These are phyloP conservation scores for Rapana venosa DNA, from an alignment of 2,888 invertebrate species.

Conservation along the genomic window DNA sequence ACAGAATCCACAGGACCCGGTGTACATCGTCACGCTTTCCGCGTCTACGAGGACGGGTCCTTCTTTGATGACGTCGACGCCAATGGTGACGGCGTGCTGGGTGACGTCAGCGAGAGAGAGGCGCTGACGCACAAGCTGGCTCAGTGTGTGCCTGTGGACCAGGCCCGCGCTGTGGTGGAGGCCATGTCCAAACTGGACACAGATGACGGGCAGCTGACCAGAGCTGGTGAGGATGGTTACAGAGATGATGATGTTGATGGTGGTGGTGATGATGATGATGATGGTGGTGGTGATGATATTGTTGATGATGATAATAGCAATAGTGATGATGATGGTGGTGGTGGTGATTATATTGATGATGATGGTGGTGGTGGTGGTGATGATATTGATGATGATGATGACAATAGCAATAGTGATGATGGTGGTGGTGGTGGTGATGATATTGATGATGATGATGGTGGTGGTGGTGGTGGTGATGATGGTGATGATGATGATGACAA, in stretches of 20 bases:
- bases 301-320: too few species aligned
- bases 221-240: background rate
- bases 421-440: too few species aligned
- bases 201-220: conserved; percentile 29
- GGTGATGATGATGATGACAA: too few species aligned
- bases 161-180: background rate
- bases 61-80: conserved; percentile 31
- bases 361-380: too few species aligned
- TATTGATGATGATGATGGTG: too few species aligned
- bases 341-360: too few species aligned
- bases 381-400: too few species aligned
- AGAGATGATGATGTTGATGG: background rate
- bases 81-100: conserved; percentile 25
- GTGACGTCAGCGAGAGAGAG: conserved; percentile 7
- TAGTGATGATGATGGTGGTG: too few species aligned
- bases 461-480: too few species aligned
- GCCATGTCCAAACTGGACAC: conserved; percentile 13
- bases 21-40: conserved; percentile 28
- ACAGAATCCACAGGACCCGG: conserved; percentile 12
- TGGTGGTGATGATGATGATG: too few species aligned
- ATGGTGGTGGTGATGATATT: too few species aligned
- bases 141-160: conserved; percentile 23
- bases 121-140: conserved; percentile 24
- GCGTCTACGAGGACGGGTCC: conserved; percentile 32
- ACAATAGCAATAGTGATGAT: too few species aligned